Evolutionary conservation across 2,113 vertebrate species (phyloP).

Genomic region (Pelvicachromis taeniatus): DNA sequence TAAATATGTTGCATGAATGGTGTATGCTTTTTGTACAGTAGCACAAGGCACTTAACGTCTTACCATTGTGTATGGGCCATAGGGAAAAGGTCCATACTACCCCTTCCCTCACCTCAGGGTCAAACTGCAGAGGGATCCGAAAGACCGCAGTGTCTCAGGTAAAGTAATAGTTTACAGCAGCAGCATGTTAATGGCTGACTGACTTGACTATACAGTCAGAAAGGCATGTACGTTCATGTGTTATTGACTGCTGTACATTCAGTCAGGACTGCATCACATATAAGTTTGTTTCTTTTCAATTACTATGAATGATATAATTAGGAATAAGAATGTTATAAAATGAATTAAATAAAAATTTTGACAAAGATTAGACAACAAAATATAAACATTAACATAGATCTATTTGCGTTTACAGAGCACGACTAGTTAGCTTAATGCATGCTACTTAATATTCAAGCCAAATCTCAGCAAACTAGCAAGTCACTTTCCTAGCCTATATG

Average conservation of each 20-base stretch:
- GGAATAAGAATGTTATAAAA: neutral
- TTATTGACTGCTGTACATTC: neutral
- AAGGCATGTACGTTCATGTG: neutral
- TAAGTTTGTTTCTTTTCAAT: neutral
- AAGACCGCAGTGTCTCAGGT: constrained; percentile 99
- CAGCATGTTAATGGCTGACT: neutral
- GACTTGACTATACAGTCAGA: neutral
- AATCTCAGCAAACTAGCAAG: constrained; percentile 9
- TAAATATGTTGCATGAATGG: neutral
- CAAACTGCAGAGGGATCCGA: constrained; percentile 89
- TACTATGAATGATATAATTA: neutral
- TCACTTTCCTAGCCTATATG: neutral
- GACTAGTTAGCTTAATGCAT: neutral
- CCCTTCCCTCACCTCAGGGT: constrained; percentile 91
- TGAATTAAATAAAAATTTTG: neutral
- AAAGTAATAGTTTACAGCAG: constrained; percentile 37
- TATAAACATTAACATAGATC: neutral
- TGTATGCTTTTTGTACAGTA: neutral
- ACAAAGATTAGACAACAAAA: neutral
- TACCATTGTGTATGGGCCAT: constrained; percentile 39
- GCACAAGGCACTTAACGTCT: neutral
- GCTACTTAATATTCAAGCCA: constrained; percentile 23
- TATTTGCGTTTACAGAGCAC: neutral
- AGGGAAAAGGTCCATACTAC: constrained; percentile 90
- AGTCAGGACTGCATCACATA: neutral